A percentile compares a stretch with the other conserved stretches of the same genome.
phyloP scores from a whole-genome alignment of 1,140 invertebrate species.

The Theocolax elegans region DNA sequence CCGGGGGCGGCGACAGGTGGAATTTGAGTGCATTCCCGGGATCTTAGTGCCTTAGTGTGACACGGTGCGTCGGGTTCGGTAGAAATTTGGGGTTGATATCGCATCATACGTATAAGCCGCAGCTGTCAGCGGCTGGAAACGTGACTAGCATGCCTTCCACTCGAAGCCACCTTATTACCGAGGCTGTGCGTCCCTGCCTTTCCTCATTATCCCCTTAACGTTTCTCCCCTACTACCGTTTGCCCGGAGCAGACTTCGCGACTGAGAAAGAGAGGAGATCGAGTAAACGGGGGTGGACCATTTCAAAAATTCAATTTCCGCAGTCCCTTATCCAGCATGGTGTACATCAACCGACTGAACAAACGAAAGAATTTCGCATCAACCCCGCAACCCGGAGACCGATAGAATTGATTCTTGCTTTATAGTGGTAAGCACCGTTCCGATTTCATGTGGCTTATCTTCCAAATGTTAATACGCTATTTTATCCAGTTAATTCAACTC shows the following conservation, averaged over 20 bases:
- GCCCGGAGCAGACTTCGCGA: neutral
- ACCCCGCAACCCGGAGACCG: no score
- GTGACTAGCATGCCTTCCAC: slow-evolving; percentile 64
- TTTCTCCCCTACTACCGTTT: slow-evolving; percentile 48
- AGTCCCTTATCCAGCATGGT: slow-evolving; percentile 39
- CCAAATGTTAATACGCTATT: no score
- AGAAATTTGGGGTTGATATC: slow-evolving; percentile 67
- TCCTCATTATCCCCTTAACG: slow-evolving; percentile 67
- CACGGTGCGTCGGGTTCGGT: slow-evolving; percentile 59
- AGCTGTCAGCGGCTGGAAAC: slow-evolving; percentile 67
- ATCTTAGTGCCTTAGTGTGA: slow-evolving; percentile 61
- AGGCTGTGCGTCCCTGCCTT: slow-evolving; percentile 55
- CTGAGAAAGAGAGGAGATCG: slow-evolving; percentile 34
- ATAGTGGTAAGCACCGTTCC: no score
- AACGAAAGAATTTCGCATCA: slow-evolving; percentile 27
- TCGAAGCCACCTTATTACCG: slow-evolving; percentile 64
- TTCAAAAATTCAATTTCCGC: slow-evolving; percentile 63
- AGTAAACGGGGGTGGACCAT: slow-evolving; percentile 40
- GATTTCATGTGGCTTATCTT: no score
- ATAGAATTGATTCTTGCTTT: no score
- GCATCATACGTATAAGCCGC: slow-evolving; percentile 68
- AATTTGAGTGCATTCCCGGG: slow-evolving; percentile 62
- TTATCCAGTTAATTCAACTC: no score
- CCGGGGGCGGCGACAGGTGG: slow-evolving; percentile 57
- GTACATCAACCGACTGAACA: neutral